Base-by-base conservation (phyloP, 1,140 invertebrate genomes). In the Diorhabda sublineata region DNA sequence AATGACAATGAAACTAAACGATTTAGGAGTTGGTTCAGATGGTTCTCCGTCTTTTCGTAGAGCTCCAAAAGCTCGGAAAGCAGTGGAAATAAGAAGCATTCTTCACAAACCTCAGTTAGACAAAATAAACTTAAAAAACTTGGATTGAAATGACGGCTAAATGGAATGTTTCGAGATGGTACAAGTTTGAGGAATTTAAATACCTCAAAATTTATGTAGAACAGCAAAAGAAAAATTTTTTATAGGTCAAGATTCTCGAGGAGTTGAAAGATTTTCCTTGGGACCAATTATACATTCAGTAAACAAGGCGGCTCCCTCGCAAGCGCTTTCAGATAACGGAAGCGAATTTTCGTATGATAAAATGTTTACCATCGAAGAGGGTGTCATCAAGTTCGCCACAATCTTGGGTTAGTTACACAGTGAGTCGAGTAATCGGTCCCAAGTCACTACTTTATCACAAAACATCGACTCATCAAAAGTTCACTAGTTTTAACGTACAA, bases 381-480 rank as follows among this genome's bases (percentile, higher is more conserved):
- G 47, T 52, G n/a, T 52, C n/a, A 52, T 52, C 47, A 52, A 52
- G 47, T 52, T 52, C 47, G 6, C 47, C 47, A 52, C 47, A 52
- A n/a, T 52, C 47, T 52, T 52, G 47, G 6, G 47, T 52, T 52
- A 52, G 47, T 52, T 52, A 52, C 47, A 52, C 6, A 52, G 47
- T 6, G 47, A 52, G 47, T n/a, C 47, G n/a, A 6, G 47, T 26
- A 59, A 59, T 59, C 8, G 58, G 41, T 26, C 58, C 58, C 58
- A 59, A 59, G 58, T 59, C 41, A 42, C n/a, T 42, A 11, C 58
- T 59, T 42, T 26, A 7, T 11, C 58, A 26, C 58, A 11, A 59
- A 59, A 59, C 26, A 11, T 59, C n/a, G n/a, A 5, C n/a, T 59
- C 58, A 59, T 59, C 58, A 59, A 59, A 6, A 59, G 58, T 59